Percentiles rank a stretch among this genome's conserved stretches.
Evolutionary conservation across 2,888 invertebrate species (phyloP).

Genomic region (Isoperla grammatica): DNA sequence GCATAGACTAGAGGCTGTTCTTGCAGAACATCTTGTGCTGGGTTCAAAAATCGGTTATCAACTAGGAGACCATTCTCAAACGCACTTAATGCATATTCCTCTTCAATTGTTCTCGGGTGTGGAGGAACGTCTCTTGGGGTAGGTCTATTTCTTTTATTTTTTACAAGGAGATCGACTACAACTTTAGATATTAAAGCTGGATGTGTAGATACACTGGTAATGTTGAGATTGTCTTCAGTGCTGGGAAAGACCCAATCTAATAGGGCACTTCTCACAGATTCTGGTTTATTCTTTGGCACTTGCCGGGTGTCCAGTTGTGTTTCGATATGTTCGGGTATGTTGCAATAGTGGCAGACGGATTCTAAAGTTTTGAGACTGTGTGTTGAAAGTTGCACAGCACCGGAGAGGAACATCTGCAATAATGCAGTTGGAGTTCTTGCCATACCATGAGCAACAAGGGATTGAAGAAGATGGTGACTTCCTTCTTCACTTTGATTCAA

Average conservation of each 20-base stretch:
- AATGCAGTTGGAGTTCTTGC: slow-evolving; percentile 39
- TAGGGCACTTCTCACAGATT: slow-evolving; percentile 36
- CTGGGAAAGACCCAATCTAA: slow-evolving; percentile 37
- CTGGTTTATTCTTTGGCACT: slow-evolving; percentile 22
- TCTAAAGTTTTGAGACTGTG: slow-evolving; percentile 43
- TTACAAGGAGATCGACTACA: slow-evolving; percentile 7
- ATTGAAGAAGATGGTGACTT: slow-evolving; percentile 44
- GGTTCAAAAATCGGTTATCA: background rate
- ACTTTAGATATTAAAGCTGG: background rate
- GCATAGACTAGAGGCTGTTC: background rate
- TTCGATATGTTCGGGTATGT: slow-evolving; percentile 35
- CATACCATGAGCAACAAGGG: slow-evolving; percentile 41
- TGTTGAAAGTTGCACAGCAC: slow-evolving; percentile 41
- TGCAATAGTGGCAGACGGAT: slow-evolving; percentile 39
- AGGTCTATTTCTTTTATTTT: too few species aligned
- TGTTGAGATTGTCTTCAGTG: background rate
- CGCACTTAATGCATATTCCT: slow-evolving; percentile 9
- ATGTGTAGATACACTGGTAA: background rate
- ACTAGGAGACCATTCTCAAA: slow-evolving; percentile 14
- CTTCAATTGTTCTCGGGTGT: background rate
- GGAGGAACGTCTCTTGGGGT: background rate
- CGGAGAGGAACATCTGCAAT: slow-evolving; percentile 43
- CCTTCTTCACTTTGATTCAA: slow-evolving; percentile 44
- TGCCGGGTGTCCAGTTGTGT: slow-evolving; percentile 16
- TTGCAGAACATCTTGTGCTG: background rate